These are phyloP conservation scores for Zhuqinia jingwanae DNA, from an alignment of 2,888 invertebrate genomes.

Conservation along the genomic window DNA sequence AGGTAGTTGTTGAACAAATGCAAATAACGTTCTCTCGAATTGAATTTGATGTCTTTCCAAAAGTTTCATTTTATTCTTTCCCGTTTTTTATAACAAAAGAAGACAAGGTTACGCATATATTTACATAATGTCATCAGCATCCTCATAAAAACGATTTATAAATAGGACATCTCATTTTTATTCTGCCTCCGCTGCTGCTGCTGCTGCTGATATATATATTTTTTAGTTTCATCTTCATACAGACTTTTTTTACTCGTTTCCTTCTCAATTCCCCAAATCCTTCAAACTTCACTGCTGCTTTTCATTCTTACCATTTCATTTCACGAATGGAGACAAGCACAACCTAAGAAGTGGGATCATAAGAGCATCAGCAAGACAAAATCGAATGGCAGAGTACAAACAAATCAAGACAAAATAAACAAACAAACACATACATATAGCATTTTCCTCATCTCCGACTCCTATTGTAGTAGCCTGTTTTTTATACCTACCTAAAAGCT, in stretches of 20 bases:
- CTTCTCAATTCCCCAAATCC: not conserved
- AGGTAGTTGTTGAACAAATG: not conserved
- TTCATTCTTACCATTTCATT: not conserved
- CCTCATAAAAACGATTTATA: not conserved
- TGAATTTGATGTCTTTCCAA: not conserved
- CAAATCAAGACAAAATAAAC: constrained; percentile 25
- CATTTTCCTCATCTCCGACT: constrained; percentile 16
- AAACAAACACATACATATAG: constrained; percentile 35
- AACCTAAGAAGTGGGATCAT: not conserved
- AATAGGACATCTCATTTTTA: not conserved
- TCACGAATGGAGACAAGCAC: not conserved
- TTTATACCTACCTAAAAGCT: too few species aligned
- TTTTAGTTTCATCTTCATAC: not conserved
- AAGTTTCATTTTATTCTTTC: not conserved
- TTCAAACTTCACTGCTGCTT: not conserved
- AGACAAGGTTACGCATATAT: constrained; percentile 22
- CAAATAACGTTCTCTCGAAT: not conserved
- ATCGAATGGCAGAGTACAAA: not conserved
- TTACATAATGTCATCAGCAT: constrained; percentile 25
- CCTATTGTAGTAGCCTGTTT: too few species aligned
- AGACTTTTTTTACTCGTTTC: not conserved
- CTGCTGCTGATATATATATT: too few species aligned
- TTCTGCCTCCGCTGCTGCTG: too few species aligned
- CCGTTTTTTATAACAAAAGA: not conserved
- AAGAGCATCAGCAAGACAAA: not conserved